Evolutionary conservation across 2,888 invertebrate genomes (phyloP).

Genomic region (Amiota mariae): DNA sequence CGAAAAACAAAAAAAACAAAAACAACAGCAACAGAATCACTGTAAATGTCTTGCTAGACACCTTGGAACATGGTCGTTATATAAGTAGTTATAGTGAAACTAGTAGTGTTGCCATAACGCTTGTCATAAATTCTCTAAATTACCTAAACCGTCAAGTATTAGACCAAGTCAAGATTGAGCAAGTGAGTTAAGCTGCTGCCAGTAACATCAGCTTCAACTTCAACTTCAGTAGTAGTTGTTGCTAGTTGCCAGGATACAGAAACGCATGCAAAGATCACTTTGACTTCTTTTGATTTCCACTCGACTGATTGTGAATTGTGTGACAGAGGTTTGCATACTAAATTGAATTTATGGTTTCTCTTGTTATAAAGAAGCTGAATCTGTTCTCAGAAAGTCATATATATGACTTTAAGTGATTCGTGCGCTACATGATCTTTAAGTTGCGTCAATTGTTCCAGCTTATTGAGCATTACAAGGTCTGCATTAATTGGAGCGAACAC

Average conservation of each 20-base stretch:
- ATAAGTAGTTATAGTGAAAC: slow-evolving; percentile 38
- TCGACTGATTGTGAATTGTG: slow-evolving; percentile 64
- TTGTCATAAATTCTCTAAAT: slow-evolving; percentile 69
- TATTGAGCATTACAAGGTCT: neutral
- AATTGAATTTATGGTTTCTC: slow-evolving; percentile 59
- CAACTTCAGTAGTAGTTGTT: slow-evolving; percentile 10
- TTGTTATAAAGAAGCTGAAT: neutral
- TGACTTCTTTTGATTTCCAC: slow-evolving; percentile 4
- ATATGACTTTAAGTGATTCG: neutral
- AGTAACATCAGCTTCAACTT: neutral
- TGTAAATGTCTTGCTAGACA: slow-evolving; percentile 26
- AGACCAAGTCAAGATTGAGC: slow-evolving; percentile 16
- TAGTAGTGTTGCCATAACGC: slow-evolving; percentile 63
- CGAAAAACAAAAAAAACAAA: neutral
- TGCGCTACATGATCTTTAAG: neutral
- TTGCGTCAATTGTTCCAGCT: neutral
- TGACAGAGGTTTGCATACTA: slow-evolving; percentile 54
- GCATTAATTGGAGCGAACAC: slow-evolving; percentile 3
- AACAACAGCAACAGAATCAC: slow-evolving; percentile 16
- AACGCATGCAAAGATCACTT: neutral
- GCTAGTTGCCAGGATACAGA: slow-evolving; percentile 30
- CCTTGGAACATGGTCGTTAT: slow-evolving; percentile 8
- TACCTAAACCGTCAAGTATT: slow-evolving; percentile 58
- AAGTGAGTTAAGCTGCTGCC: slow-evolving; percentile 23
- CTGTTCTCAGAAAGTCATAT: neutral